phyloP scores from a whole-genome alignment of 2,888 invertebrate species.

The Melitaea athalia region DNA sequence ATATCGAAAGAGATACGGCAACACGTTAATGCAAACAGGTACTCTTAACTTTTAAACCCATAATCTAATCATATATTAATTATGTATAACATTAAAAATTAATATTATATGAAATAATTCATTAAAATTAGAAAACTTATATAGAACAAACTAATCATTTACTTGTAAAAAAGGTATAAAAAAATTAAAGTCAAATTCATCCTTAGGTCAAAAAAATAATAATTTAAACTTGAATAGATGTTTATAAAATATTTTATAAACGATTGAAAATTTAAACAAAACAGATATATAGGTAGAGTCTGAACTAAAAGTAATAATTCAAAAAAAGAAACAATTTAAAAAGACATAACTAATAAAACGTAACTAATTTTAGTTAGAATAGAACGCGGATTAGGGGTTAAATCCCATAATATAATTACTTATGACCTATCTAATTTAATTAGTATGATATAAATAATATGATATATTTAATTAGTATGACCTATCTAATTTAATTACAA shows the following conservation, averaged over 20 bases:
- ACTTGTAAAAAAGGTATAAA: neutral
- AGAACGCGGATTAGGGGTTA: neutral
- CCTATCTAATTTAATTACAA: no score
- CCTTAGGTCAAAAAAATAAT: no score
- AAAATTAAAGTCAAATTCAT: neutral
- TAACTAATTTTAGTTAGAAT: neutral
- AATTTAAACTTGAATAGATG: no score
- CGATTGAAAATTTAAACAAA: no score
- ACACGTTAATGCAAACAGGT: slow-evolving; percentile 9
- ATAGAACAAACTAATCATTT: neutral
- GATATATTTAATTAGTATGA: no score
- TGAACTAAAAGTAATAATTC: no score
- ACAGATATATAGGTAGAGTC: no score
- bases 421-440: no score
- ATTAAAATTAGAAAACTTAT: slow-evolving; percentile 2
- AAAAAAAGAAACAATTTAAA: neutral
- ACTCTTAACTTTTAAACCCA: slow-evolving; percentile 1
- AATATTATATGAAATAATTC: neutral
- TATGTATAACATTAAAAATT: neutral
- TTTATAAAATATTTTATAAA: no score
- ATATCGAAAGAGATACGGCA: neutral
- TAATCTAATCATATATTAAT: neutral
- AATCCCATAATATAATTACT: no score
- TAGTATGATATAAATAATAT: no score
- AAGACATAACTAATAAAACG: neutral